Evolutionary conservation across 2,888 invertebrate genomes (phyloP).

Genomic region (Ectobius pallidus): DNA sequence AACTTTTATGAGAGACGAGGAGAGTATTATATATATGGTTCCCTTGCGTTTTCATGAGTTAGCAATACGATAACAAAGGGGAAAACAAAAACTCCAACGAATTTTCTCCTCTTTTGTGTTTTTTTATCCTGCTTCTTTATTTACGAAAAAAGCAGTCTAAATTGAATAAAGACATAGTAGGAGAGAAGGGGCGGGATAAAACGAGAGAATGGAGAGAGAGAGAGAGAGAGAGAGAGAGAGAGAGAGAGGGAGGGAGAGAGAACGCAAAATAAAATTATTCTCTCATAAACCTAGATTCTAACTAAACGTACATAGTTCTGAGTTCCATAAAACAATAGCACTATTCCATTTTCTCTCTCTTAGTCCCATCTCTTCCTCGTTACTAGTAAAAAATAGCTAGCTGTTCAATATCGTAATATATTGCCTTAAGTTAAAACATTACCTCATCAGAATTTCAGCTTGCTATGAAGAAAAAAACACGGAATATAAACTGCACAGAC

Average conservation of each 20-base stretch:
- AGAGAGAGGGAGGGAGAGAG: too few species aligned
- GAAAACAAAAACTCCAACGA: background rate
- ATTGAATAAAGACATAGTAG: background rate
- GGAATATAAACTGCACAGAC: too few species aligned
- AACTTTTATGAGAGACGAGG: background rate
- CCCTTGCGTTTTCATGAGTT: slow-evolving; percentile 5
- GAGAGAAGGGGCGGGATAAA: background rate
- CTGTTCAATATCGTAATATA: too few species aligned
- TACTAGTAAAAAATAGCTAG: too few species aligned
- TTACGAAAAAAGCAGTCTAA: background rate
- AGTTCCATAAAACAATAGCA: too few species aligned
- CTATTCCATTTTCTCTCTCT: too few species aligned
- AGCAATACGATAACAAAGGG: background rate
- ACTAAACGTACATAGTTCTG: too few species aligned
- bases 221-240: too few species aligned
- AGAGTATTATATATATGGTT: background rate
- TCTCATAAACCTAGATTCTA: background rate
- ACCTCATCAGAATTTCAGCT: too few species aligned
- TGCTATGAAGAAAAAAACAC: too few species aligned
- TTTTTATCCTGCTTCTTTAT: background rate
- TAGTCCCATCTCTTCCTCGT: too few species aligned
- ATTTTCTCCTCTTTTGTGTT: background rate
- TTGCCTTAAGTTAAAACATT: too few species aligned
- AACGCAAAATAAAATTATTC: slow-evolving; percentile 8
- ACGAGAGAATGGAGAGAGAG: background rate